A percentile compares a stretch with the other conserved stretches of the same genome.
Evolutionary conservation across 2,797 vertebrate species (phyloP).

Genomic region (Microctenopoma stevenorrisi): DNA sequence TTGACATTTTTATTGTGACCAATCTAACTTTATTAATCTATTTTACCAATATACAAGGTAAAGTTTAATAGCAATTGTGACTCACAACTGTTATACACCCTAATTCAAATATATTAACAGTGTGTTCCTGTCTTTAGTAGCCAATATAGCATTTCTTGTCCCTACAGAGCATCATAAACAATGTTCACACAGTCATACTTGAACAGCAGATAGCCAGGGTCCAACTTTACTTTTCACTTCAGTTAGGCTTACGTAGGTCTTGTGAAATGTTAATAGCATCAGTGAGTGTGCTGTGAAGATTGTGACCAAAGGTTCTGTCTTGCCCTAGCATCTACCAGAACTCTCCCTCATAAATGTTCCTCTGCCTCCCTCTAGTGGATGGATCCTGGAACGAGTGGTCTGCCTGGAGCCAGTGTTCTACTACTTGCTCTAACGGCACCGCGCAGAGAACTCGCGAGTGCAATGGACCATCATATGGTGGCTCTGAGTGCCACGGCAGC

Average conservation of each 20-base stretch:
- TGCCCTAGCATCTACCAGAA: constrained; percentile 9
- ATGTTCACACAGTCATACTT: constrained; percentile 4
- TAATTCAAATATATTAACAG: constrained; percentile 16
- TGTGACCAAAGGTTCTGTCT: constrained; percentile 10
- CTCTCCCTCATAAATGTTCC: constrained; percentile 7
- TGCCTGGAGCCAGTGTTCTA: constrained; percentile 91
- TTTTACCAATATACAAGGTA: constrained; percentile 12
- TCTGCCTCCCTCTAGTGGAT: constrained; percentile 88
- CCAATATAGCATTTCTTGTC: neutral
- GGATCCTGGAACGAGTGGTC: constrained; percentile 99
- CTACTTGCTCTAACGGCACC: constrained; percentile 95
- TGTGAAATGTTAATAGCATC: constrained; percentile 47
- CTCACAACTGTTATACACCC: neutral
- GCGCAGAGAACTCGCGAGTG: constrained; percentile 94
- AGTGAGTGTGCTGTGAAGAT: constrained; percentile 22
- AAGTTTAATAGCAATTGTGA: constrained; percentile 12
- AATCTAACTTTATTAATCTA: constrained; percentile 6
- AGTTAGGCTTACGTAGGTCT: constrained; percentile 41
- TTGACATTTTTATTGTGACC: constrained; percentile 18
- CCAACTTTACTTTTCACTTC: constrained; percentile 37
- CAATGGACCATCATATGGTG: constrained; percentile 96
- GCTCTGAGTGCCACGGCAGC: constrained; percentile 95
- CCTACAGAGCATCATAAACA: too few species aligned
- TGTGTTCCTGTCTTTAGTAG: neutral
- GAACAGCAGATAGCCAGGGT: constrained; percentile 16